Conservation (phyloP, 53 echinoderm and acorn worm species). For the Echinarachnius parma region DNA sequence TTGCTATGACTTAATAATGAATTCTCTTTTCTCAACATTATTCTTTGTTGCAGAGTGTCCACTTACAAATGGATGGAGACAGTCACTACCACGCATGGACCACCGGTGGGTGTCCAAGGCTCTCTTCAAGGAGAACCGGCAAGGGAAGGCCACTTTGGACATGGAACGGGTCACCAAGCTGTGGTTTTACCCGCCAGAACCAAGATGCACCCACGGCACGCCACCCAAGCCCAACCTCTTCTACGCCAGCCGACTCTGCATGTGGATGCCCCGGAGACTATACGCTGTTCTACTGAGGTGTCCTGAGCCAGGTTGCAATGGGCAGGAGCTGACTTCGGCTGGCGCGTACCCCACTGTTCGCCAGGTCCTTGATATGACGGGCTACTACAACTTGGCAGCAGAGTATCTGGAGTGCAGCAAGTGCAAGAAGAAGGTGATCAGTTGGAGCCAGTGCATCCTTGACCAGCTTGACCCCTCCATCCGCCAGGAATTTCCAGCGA, state of each 20-base stretch:
- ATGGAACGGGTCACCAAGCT: constrained; percentile 14
- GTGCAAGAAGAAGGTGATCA: constrained; percentile 59
- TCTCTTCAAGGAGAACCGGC: constrained; percentile 36
- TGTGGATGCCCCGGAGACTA: constrained; percentile 63
- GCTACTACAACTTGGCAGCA: constrained; percentile 61
- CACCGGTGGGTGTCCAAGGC: constrained; percentile 55
- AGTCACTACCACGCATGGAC: constrained; percentile 44
- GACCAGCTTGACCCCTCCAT: constrained; percentile 60
- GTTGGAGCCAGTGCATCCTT: constrained; percentile 60
- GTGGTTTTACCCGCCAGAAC: constrained; percentile 49
- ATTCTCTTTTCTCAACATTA: neutral
- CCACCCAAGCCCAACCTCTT: constrained; percentile 18
- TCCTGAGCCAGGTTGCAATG: constrained; percentile 11
- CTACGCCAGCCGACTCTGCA: constrained; percentile 15
- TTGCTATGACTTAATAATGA: neutral
- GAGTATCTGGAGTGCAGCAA: constrained; percentile 61
- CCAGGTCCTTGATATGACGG: constrained; percentile 61
- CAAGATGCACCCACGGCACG: constrained; percentile 17
- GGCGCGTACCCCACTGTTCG: constrained; percentile 58
- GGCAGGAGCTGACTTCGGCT: constrained; percentile 24
- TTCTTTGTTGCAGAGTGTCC: constrained; percentile 21
- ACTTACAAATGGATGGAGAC: constrained; percentile 60
- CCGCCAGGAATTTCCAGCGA: constrained; percentile 52
- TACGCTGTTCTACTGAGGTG: constrained; percentile 25
- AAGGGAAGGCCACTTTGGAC: constrained; percentile 44